Base-by-base conservation (phyloP, 1,140 invertebrate genomes). In the Asobara japonica region DNA sequence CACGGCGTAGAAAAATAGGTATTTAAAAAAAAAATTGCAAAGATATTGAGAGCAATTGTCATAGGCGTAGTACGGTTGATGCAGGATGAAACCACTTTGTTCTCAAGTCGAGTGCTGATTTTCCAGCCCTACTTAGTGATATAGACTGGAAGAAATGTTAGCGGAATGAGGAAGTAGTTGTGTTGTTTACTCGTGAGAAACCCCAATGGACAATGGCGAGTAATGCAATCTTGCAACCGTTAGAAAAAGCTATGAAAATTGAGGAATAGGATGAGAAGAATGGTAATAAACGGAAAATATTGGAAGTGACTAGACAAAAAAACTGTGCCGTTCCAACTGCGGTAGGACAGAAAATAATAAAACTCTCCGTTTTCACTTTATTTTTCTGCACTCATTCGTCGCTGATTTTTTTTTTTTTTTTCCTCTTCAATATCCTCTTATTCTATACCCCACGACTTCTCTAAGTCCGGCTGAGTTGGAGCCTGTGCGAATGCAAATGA, bases 401-500 rank as follows among this genome's bases (percentile, higher is more conserved):
- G 30, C 27, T 64, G n/a, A 31, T 2, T n/a, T 56, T 64, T 64
- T 64, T 30, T 33, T 56, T 16, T 29, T 18, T 10, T 16, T 16
- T 10, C 22, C 13, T 10, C 18, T 38, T 66, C 22, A 18, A 7
- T 56, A 7, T 20, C 20, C 62, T 65, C 13, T 56, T 56, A 33
- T 13, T 65, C 62, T 65, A 18, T 18, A 45, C n/a, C 41, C n/a
- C 41, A 16, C 62, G 31, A 30, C 18, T 33, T 65, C 30, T 33
- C 18, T 41, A 62, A 38, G 27, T 61, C 16, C 33, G 60, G 62
- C 67, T 64, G 77, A 77, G 77, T 78, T 78, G 78, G 74, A 80
- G 78, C 77, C 30, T 73, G 76, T 73, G 76, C 78, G 75, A 80
- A 84, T 86, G 82, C 79, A 86, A 84, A 86, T 83, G 77, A 84